These are phyloP conservation scores for Eulacestoma nigropectus DNA, from an alignment of 2,113 vertebrate species.

Conservation along the genomic window DNA sequence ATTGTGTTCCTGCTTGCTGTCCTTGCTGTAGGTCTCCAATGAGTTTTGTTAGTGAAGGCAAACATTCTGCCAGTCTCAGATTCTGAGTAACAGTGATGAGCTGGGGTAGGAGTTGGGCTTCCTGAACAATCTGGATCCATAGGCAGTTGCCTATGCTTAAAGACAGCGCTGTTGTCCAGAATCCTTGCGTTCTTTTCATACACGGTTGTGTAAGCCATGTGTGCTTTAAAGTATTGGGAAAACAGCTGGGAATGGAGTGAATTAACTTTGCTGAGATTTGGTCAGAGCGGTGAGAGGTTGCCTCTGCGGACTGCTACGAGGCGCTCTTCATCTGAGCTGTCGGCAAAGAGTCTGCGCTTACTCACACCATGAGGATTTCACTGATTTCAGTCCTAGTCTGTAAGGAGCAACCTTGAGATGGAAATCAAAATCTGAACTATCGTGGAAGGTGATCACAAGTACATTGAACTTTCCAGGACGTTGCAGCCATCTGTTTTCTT, in stretches of 20 bases:
- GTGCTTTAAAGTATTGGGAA: background rate
- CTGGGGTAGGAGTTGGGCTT: background rate
- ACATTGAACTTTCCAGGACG: background rate
- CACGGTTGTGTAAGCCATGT: accelerated
- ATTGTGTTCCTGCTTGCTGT: background rate
- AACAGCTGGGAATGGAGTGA: background rate
- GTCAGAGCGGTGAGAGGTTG: background rate
- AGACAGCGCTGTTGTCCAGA: background rate
- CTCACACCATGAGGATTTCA: accelerated
- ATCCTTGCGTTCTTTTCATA: background rate
- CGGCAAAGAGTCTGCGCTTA: background rate
- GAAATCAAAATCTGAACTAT: background rate
- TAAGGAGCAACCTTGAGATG: background rate
- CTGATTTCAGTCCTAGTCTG: background rate
- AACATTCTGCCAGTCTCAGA: background rate
- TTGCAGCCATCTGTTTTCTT: background rate
- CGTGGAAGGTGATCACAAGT: accelerated
- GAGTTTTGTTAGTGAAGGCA: background rate
- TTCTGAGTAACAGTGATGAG: background rate
- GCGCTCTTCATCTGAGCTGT: accelerated
- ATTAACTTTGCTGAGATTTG: background rate
- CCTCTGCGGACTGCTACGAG: accelerated
- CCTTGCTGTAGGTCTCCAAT: background rate
- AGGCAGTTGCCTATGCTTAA: too few relatives aligned
- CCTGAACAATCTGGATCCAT: background rate